Conservation (phyloP, 1,140 invertebrate species). For the Prorops nasuta region DNA sequence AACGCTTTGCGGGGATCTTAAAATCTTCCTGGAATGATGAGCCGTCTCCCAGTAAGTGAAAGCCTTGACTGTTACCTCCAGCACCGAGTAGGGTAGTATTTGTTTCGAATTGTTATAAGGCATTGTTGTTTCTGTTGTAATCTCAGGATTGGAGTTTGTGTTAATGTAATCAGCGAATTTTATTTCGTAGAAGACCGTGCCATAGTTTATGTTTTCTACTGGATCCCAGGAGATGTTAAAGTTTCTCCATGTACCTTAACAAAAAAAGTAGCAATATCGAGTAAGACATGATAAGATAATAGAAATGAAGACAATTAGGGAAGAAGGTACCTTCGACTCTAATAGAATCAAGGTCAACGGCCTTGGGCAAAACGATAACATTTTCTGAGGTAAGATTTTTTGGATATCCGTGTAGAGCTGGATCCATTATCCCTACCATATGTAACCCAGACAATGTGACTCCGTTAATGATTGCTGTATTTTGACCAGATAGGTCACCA, state of each 20-base stretch:
- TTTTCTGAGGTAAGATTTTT: conserved; percentile 52
- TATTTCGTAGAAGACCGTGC: conserved; percentile 80
- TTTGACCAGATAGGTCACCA: conserved; percentile 73
- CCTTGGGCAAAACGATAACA: conserved; percentile 68
- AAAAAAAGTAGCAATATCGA: too few species aligned
- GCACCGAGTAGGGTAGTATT: conserved; percentile 65
- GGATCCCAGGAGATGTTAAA: conserved; percentile 82
- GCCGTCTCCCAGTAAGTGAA: conserved; percentile 83
- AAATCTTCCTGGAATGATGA: conserved; percentile 56
- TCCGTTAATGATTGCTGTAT: conserved; percentile 70
- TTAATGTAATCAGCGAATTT: conserved; percentile 60
- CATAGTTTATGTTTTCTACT: conserved; percentile 72
- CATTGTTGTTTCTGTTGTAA: conserved; percentile 46
- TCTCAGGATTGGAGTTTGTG: conserved; percentile 43
- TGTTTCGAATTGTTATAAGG: conserved; percentile 52
- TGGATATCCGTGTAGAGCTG: conserved; percentile 62
- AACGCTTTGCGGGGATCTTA: conserved; percentile 69
- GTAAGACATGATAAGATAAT: too few species aligned
- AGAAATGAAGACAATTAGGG: too few species aligned
- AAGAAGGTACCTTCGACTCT: conserved; percentile 67
- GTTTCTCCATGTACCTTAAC: conserved; percentile 68
- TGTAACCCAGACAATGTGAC: conserved; percentile 64
- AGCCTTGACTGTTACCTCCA: conserved; percentile 73
- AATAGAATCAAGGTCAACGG: conserved; percentile 64
- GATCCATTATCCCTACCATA: conserved; percentile 72